phyloP scores from a whole-genome alignment of 2,113 vertebrate species.

The Recurvirostra avosetta region DNA sequence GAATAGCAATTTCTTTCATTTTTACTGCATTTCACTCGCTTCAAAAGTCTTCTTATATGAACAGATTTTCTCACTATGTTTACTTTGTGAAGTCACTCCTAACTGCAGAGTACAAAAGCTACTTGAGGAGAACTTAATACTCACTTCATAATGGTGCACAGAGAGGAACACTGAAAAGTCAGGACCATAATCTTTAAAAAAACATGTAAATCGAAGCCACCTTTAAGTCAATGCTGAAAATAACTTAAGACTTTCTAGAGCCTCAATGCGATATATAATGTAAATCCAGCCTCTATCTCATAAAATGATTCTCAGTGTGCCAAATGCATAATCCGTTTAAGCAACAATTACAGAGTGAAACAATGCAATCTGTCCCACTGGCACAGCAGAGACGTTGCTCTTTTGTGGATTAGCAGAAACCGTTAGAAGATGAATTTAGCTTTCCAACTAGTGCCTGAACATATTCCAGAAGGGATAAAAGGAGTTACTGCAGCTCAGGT shows the following conservation, averaged over 20 bases:
- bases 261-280: background rate
- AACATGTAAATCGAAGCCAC: background rate
- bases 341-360: constrained; percentile 75
- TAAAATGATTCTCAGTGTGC: constrained; percentile 62
- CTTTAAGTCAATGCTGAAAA: constrained; percentile 15
- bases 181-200: background rate
- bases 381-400: constrained; percentile 34
- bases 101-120: background rate
- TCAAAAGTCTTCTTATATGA: background rate
- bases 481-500: constrained; percentile 31
- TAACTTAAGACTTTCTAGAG: constrained; percentile 24
- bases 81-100: background rate
- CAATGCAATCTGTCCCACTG: constrained; percentile 73
- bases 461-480: background rate
- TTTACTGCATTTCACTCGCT: background rate
- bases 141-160: background rate
- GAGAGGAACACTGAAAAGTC: background rate
- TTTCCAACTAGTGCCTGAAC: constrained; percentile 29
- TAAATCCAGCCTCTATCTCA: constrained; percentile 57
- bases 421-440: constrained; percentile 65
- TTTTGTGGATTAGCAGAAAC: constrained; percentile 44
- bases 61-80: background rate
- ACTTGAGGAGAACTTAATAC: background rate
- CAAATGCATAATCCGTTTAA: constrained; percentile 69
- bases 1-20: background rate